A percentile compares a stretch with the other conserved stretches of the same genome.
These are phyloP conservation scores for Notolabrus celidotus DNA, from an alignment of 2,797 vertebrate species.

Conservation along the genomic window DNA sequence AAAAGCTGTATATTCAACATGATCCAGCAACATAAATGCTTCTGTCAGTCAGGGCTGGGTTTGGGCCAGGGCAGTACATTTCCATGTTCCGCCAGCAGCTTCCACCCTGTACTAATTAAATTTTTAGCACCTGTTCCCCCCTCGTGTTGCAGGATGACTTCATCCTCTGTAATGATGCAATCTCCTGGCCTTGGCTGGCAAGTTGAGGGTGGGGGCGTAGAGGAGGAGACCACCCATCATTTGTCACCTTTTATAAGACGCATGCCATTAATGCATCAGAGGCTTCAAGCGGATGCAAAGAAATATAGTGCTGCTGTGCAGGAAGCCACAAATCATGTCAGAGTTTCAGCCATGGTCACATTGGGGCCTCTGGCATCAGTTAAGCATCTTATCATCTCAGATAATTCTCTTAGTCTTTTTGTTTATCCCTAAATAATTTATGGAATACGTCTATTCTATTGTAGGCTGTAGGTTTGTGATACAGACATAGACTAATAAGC, in stretches of 20 bases:
- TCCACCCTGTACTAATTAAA: conserved; percentile 75
- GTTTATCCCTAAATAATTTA: conserved; percentile 12
- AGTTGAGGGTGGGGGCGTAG: conserved; percentile 55
- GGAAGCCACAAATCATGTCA: conserved; percentile 16
- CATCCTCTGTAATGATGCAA: conserved; percentile 86
- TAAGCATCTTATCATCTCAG: conserved; percentile 5
- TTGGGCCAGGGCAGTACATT: conserved; percentile 55
- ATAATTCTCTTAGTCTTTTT: neutral
- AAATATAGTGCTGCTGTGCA: conserved; percentile 22
- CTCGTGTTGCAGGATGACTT: conserved; percentile 86
- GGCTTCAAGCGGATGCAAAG: conserved; percentile 6
- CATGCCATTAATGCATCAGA: conserved; percentile 57
- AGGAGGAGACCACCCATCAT: conserved; percentile 73
- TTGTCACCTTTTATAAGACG: conserved; percentile 78
- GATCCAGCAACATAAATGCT: conserved; percentile 39
- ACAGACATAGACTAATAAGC: neutral
- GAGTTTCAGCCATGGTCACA: neutral
- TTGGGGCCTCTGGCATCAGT: conserved; percentile 21
- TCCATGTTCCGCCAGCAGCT: conserved; percentile 66
- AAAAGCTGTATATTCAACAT: conserved; percentile 3
- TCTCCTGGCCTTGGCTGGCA: conserved; percentile 75
- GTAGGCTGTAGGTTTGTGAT: neutral
- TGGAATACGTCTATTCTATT: conserved; percentile 4
- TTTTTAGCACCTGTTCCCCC: conserved; percentile 82
- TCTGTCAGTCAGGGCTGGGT: conserved; percentile 34